Conservation (phyloP, 2,888 invertebrate genomes). For the Atherix ibis region DNA sequence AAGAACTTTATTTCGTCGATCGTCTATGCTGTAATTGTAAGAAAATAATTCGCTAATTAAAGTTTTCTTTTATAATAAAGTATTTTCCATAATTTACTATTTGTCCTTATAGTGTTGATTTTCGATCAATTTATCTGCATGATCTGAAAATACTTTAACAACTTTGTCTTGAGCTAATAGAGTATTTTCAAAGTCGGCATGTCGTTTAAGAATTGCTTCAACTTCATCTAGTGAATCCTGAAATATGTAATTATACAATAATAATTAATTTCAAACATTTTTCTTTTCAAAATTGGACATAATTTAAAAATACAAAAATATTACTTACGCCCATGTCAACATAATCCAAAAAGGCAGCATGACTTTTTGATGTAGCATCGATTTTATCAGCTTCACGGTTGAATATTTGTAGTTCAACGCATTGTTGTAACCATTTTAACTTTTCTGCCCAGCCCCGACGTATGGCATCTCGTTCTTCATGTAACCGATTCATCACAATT, state of each 20-base stretch:
- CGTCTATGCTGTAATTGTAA: conserved; percentile 39
- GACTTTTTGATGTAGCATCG: conserved; percentile 86
- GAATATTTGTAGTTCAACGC: conserved; percentile 77
- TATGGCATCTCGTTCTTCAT: conserved; percentile 60
- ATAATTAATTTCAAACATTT: too few relatives aligned
- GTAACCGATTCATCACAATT: conserved; percentile 54
- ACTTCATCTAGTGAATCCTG: conserved; percentile 80
- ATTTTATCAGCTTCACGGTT: conserved; percentile 95
- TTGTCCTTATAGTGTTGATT: conserved; percentile 65
- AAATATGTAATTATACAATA: conserved; percentile 4
- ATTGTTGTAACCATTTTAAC: conserved; percentile 71
- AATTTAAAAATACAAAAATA: not conserved
- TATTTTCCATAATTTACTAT: conserved; percentile 39
- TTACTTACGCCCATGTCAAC: conserved; percentile 71
- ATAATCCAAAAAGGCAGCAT: conserved; percentile 85
- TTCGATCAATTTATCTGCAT: conserved; percentile 64
- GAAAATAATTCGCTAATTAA: conserved; percentile 1
- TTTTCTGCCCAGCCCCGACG: conserved; percentile 71
- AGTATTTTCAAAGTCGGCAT: conserved; percentile 85
- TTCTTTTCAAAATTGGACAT: too few relatives aligned
- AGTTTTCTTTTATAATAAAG: conserved; percentile 2
- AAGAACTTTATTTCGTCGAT: conserved; percentile 58
- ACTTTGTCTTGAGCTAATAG: conserved; percentile 87
- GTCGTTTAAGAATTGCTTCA: conserved; percentile 80
- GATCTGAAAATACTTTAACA: conserved; percentile 62